These are phyloP conservation scores for Drosophila conformis DNA, from an alignment of 2,888 invertebrate species.

Conservation along the genomic window DNA sequence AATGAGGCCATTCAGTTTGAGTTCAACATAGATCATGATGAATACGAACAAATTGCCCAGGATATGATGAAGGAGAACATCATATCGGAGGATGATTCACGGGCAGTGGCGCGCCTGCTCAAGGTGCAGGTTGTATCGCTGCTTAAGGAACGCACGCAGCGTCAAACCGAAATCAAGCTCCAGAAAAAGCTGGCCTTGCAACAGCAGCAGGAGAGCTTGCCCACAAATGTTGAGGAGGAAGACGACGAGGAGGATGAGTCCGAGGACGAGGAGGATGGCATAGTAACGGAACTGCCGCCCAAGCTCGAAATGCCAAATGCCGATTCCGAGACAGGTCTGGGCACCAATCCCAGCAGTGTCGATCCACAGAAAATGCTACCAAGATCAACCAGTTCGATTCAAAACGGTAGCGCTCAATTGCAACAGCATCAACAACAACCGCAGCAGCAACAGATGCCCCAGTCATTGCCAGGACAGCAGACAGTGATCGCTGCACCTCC, in stretches of 20 bases:
- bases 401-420: constrained; percentile 61
- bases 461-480: constrained; percentile 65
- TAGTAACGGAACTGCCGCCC: constrained; percentile 68
- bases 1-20: constrained; percentile 99
- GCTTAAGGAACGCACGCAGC: constrained; percentile 87
- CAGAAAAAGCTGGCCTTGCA: constrained; percentile 87
- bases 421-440: constrained; percentile 35
- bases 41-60: constrained; percentile 96
- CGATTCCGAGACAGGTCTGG: constrained; percentile 82
- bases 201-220: constrained; percentile 86
- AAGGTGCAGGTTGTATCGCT: constrained; percentile 89
- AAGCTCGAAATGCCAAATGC: constrained; percentile 67
- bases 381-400: constrained; percentile 75
- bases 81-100: constrained; percentile 97
- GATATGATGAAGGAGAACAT: constrained; percentile 98
- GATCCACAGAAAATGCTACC: constrained; percentile 85
- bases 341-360: constrained; percentile 84
- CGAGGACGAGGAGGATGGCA: constrained; percentile 78
- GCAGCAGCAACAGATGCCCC: constrained; percentile 48
- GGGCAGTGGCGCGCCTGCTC: constrained; percentile 95
- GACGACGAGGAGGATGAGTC: constrained; percentile 83
- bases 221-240: constrained; percentile 77
- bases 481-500: constrained; percentile 64
- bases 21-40: constrained; percentile 96
- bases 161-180: constrained; percentile 87